Conservation (phyloP, 2,888 invertebrate genomes). For the Labia minor region DNA sequence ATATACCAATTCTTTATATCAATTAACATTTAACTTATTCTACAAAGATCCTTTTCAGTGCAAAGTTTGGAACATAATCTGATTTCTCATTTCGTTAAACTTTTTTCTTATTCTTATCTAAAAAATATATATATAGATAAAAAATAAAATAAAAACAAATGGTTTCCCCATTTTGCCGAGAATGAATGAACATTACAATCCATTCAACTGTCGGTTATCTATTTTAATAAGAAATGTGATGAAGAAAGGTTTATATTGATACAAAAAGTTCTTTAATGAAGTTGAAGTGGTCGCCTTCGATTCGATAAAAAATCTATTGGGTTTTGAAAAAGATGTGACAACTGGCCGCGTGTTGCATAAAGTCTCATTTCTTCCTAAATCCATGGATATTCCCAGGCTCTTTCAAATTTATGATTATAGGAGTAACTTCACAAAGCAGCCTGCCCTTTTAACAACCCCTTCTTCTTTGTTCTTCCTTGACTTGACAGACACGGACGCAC, state of each 20-base stretch:
- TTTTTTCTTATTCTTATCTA: no score
- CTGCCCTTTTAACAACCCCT: neutral
- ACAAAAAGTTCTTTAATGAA: neutral
- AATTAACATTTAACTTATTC: no score
- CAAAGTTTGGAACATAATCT: no score
- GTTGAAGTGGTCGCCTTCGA: neutral
- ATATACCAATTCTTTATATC: no score
- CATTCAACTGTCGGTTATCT: neutral
- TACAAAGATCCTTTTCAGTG: no score
- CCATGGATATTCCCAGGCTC: neutral
- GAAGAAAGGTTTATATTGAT: neutral
- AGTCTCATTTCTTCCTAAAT: neutral
- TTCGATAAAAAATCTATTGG: neutral
- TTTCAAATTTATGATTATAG: slow-evolving; percentile 13
- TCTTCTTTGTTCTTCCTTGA: neutral
- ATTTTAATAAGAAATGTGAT: neutral
- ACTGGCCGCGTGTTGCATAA: slow-evolving; percentile 1
- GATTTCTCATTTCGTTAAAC: no score
- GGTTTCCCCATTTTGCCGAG: neutral
- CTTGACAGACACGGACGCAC: neutral
- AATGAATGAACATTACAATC: neutral
- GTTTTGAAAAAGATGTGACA: neutral
- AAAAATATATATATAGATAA: no score
- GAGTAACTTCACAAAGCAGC: neutral
- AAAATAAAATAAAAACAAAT: no score